A percentile compares a stretch with the other conserved stretches of the same genome.
These are phyloP conservation scores for Lepidurus couesii DNA, from an alignment of 1,140 invertebrate species.

Conservation along the genomic window DNA sequence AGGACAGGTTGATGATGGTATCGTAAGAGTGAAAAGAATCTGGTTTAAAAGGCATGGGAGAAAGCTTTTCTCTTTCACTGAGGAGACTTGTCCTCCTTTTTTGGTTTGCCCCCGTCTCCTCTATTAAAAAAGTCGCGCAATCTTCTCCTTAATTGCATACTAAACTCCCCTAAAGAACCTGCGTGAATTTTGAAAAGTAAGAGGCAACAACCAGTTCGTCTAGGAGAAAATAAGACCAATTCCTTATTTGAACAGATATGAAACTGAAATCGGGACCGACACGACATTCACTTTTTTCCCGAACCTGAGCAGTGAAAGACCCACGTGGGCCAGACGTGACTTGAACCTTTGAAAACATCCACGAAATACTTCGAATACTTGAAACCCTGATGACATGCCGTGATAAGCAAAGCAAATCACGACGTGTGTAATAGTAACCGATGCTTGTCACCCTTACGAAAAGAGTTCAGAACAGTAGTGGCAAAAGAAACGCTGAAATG, in stretches of 20 bases:
- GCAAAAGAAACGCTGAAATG: too few species aligned
- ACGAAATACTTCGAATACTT: not conserved
- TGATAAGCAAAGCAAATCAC: not conserved
- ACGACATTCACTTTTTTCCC: not conserved
- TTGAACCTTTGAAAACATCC: not conserved
- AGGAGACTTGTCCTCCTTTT: not conserved
- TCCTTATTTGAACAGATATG: not conserved
- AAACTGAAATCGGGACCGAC: not conserved
- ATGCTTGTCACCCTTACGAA: not conserved
- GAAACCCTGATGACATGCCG: not conserved
- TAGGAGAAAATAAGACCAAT: not conserved
- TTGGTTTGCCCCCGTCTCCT: not conserved
- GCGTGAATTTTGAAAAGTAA: not conserved
- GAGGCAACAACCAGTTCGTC: not conserved
- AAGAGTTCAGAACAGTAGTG: too few species aligned
- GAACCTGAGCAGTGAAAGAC: not conserved
- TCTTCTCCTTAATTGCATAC: not conserved
- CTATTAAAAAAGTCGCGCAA: not conserved
- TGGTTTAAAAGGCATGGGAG: not conserved
- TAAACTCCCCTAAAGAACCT: not conserved
- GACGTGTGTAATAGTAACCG: not conserved
- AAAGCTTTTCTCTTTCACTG: slow-evolving; percentile 16
- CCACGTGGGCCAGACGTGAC: not conserved
- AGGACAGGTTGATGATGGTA: not conserved
- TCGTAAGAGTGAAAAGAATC: not conserved